A percentile compares a stretch with the other conserved stretches of the same genome.
Evolutionary conservation across 1,140 invertebrate genomes (phyloP).

Genomic region (Drosophila oshimai): DNA sequence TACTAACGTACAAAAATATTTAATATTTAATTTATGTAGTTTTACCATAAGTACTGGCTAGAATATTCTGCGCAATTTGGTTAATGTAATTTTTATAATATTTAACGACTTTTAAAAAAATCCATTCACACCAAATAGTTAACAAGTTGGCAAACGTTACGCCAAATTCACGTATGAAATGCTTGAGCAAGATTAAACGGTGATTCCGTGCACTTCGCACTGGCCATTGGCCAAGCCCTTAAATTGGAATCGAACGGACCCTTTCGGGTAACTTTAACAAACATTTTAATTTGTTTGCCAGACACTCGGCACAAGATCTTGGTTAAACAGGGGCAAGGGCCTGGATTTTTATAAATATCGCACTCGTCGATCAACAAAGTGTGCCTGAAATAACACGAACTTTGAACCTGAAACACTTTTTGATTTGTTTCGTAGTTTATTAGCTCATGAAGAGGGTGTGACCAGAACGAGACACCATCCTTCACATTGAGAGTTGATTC

Average conservation of each 20-base stretch:
- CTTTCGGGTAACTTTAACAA: not conserved
- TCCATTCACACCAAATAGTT: constrained; percentile 4
- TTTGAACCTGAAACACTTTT: constrained; percentile 4
- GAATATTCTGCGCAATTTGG: not conserved
- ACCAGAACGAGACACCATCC: constrained; percentile 57
- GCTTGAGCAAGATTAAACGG: not conserved
- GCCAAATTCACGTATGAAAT: not conserved
- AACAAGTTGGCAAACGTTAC: not conserved
- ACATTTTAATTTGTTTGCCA: not conserved
- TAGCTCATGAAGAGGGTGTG: constrained; percentile 47
- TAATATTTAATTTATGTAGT: no score
- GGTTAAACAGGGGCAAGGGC: constrained; percentile 2
- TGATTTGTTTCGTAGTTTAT: not conserved
- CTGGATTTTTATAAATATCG: not conserved
- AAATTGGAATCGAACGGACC: not conserved
- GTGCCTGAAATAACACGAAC: constrained; percentile 4
- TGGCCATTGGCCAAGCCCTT: constrained; percentile 7
- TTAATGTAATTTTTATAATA: no score
- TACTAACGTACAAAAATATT: no score
- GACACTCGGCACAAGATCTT: constrained; percentile 13
- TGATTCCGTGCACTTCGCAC: not conserved
- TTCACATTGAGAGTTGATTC: constrained; percentile 71
- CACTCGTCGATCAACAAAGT: not conserved
- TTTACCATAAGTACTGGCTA: not conserved
- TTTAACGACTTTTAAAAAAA: not conserved